These are phyloP conservation scores for Epizoanthus scotinus DNA, from an alignment of 92 coral and sea anemone genomes.

Conservation along the genomic window DNA sequence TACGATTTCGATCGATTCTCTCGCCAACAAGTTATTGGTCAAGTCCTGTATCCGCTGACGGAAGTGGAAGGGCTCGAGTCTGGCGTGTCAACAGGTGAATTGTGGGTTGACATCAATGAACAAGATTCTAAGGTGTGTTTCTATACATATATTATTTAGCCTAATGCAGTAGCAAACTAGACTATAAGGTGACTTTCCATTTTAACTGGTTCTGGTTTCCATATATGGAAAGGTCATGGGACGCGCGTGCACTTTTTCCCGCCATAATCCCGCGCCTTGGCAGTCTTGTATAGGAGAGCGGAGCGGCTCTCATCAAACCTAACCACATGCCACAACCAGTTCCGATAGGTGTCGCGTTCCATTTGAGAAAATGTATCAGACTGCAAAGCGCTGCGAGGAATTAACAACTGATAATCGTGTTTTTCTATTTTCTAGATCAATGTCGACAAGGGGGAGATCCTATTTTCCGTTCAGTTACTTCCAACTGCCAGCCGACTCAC, in stretches of 20 bases:
- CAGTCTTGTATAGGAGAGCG: not conserved
- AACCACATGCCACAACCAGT: no score
- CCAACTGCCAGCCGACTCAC: constrained; percentile 86
- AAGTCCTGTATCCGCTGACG: constrained; percentile 67
- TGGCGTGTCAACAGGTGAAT: constrained; percentile 64
- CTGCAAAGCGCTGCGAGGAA: not conserved
- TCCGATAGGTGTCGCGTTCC: no score
- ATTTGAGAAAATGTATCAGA: not conserved
- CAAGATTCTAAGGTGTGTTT: constrained; percentile 64
- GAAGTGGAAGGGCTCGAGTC: constrained; percentile 48
- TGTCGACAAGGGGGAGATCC: constrained; percentile 79
- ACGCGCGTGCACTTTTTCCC: no score
- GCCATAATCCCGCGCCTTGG: no score
- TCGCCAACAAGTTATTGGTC: constrained; percentile 93
- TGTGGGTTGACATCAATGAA: constrained; percentile 83
- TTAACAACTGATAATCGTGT: not conserved
- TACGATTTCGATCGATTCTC: constrained; percentile 95
- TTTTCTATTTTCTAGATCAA: constrained; percentile 33
- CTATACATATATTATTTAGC: not conserved
- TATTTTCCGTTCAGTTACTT: constrained; percentile 87
- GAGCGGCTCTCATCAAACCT: no score
- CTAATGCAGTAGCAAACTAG: no score
- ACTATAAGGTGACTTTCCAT: no score
- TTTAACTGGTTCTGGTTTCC: no score
- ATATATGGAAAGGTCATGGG: no score